Base-by-base conservation (phyloP, 1,140 invertebrate species). In the Plectrocnemia conspersa region DNA sequence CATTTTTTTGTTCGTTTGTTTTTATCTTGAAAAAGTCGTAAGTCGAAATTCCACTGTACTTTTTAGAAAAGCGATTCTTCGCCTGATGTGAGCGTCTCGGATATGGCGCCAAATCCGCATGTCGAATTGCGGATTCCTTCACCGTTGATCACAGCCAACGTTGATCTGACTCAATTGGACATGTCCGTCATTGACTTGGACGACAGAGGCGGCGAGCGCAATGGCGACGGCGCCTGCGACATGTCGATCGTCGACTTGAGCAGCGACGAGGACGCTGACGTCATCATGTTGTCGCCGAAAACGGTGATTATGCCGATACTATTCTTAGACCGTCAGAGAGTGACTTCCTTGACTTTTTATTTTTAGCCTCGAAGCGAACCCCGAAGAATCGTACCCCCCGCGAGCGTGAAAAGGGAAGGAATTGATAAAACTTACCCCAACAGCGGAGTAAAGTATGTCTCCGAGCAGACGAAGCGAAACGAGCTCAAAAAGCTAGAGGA, bases 201-300 rank as follows among this genome's bases (percentile, higher is more conserved):
- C 27, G 61, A 72, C 2, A 67, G 68, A 7, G 1, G 18, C 11
- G 33, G 15, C 23, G 11, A 13, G n/a, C 13, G 11, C 2, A 70
- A 71, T n/a, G 67, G 69, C 33, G 67, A 70, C 21, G 59, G 54
- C 2, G 63, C 64, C 23, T 64, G 65, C 1, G 69, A 70, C 46
- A 64, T n/a, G n/a, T n/a, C n/a, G n/a, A n/a, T 74, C 13, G 72
- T 73, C 16, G 65, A 67, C 0, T 42, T 73, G 4, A 73, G 70
- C 61, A 75, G 70, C 27, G 71, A 73, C 52, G 70, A 72, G 46
- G 70, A 72, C 7, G 64, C 65, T 44, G 69, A 69, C 48, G 64
- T 68, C 56, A 27, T 49, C 4, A 49, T 42, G 11, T 5, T 21
- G 15, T 38, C 27, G 19, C 50, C 56, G 9, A 29, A 40, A 16